Percentiles rank a stretch among this genome's conserved stretches.
phyloP scores from a whole-genome alignment of 2,113 vertebrate genomes.

The Callionymus lyra region DNA sequence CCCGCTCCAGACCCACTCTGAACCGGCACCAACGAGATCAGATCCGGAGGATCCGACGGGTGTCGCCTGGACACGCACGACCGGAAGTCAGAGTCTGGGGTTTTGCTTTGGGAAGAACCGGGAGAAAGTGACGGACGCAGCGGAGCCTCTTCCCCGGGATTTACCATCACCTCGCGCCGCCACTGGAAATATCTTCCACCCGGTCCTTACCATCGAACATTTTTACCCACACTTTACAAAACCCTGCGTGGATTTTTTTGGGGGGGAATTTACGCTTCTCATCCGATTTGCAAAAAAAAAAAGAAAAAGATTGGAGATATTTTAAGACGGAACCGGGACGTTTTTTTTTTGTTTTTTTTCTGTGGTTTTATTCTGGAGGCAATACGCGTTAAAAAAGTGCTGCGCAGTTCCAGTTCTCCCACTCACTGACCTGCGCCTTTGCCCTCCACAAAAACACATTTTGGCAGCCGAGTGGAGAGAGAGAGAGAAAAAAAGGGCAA shows the following conservation, averaged over 20 bases:
- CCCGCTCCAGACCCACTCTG: too few species aligned
- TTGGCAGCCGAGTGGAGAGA: conserved; percentile 43
- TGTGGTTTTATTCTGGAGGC: conserved; percentile 30
- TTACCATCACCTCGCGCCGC: conserved; percentile 33
- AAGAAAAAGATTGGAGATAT: conserved; percentile 17
- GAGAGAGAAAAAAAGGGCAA: conserved; percentile 32
- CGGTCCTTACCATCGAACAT: conserved; percentile 21
- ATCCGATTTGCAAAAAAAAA: conserved; percentile 25
- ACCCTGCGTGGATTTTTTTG: conserved; percentile 37
- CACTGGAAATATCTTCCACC: conserved; percentile 39
- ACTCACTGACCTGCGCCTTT: conserved; percentile 50
- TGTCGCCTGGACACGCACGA: conserved; percentile 16
- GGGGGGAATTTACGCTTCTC: too few species aligned
- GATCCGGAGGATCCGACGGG: conserved; percentile 12
- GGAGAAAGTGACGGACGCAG: conserved; percentile 64
- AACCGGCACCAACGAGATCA: conserved; percentile 20
- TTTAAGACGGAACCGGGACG: conserved; percentile 33
- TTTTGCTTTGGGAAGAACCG: conserved; percentile 35
- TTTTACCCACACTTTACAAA: conserved; percentile 32
- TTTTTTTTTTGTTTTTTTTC: too few species aligned
- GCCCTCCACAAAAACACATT: conserved; percentile 33
- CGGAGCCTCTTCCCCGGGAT: conserved; percentile 55
- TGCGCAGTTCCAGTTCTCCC: conserved; percentile 54
- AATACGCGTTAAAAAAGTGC: conserved; percentile 33
- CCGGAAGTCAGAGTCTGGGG: conserved; percentile 31